Evolutionary conservation across 2,888 invertebrate species (phyloP).

Genomic region (Tenthredo livida): DNA sequence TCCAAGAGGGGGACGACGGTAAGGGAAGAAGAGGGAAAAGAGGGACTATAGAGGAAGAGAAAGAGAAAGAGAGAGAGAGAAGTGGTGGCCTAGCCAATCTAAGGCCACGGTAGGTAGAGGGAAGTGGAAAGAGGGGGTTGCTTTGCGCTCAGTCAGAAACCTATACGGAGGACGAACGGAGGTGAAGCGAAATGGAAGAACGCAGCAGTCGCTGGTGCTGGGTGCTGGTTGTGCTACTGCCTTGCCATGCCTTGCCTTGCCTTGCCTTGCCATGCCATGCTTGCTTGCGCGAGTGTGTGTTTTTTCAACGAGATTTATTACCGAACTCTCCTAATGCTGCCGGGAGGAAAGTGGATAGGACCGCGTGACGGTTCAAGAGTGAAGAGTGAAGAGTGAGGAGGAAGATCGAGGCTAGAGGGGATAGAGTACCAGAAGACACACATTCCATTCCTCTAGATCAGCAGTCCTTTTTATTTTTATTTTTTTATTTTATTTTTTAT

Average conservation of each 20-base stretch:
- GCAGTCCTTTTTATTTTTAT: neutral
- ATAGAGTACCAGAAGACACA: conserved; percentile 36
- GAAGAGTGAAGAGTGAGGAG: conserved; percentile 33
- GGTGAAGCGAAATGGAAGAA: conserved; percentile 46
- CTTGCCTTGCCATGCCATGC: neutral
- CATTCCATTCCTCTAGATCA: conserved; percentile 44
- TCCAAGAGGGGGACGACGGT: conserved; percentile 17
- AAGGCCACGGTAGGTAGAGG: conserved; percentile 20
- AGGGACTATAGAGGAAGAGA: conserved; percentile 29
- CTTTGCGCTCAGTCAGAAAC: conserved; percentile 36
- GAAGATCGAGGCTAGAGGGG: conserved; percentile 27
- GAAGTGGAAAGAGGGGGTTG: neutral
- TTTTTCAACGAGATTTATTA: conserved; percentile 77
- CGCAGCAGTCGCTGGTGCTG: conserved; percentile 19
- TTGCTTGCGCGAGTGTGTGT: conserved; percentile 66
- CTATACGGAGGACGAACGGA: conserved; percentile 33
- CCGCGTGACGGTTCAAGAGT: conserved; percentile 45
- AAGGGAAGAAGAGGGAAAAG: conserved; percentile 25
- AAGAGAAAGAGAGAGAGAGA: conserved; percentile 57
- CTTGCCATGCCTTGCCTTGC: neutral
- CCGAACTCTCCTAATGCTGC: conserved; percentile 75
- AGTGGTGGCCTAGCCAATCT: conserved; percentile 48
- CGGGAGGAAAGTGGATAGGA: conserved; percentile 56
- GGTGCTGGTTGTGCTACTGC: too few relatives aligned
- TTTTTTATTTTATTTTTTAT: neutral